These are phyloP conservation scores for Jaculus jaculus DNA, from an alignment of 2,113 vertebrate species.

Conservation along the genomic window DNA sequence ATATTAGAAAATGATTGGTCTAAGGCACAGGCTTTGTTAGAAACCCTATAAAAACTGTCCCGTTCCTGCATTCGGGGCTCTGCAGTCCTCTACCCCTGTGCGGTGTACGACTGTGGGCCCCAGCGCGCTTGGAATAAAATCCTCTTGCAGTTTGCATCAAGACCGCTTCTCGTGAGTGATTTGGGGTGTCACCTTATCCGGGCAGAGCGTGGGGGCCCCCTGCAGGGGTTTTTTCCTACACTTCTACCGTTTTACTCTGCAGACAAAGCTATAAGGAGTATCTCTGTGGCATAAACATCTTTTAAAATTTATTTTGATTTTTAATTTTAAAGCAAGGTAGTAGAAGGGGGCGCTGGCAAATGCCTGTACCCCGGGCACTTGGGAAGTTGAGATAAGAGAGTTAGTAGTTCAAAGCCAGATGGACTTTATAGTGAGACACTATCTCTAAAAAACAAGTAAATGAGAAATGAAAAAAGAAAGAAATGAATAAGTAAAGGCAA, in stretches of 20 bases:
- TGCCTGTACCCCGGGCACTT: not conserved
- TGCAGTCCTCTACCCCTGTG: too few relatives aligned
- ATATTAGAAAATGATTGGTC: too few relatives aligned
- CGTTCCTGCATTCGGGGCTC: too few relatives aligned
- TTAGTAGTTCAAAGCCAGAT: not conserved
- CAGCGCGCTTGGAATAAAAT: too few relatives aligned
- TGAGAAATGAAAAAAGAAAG: not conserved
- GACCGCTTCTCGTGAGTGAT: too few relatives aligned
- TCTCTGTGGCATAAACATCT: not conserved
- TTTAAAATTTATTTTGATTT: not conserved
- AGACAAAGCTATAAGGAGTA: not conserved
- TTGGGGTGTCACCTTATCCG: too few relatives aligned
- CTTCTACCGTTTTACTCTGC: conserved; percentile 30
- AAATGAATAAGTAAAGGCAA: not conserved
- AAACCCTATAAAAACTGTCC: too few relatives aligned
- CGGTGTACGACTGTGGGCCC: too few relatives aligned
- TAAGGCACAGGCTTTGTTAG: too few relatives aligned
- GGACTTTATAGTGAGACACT: not conserved
- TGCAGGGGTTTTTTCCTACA: too few relatives aligned
- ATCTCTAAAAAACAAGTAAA: not conserved
- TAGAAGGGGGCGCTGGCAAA: not conserved
- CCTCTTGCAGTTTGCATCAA: too few relatives aligned
- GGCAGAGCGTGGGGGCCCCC: too few relatives aligned
- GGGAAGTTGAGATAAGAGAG: not conserved
- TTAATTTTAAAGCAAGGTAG: conserved; percentile 22